Conservation (phyloP, 2,888 invertebrate species). For the Drosophila acutilabella region DNA sequence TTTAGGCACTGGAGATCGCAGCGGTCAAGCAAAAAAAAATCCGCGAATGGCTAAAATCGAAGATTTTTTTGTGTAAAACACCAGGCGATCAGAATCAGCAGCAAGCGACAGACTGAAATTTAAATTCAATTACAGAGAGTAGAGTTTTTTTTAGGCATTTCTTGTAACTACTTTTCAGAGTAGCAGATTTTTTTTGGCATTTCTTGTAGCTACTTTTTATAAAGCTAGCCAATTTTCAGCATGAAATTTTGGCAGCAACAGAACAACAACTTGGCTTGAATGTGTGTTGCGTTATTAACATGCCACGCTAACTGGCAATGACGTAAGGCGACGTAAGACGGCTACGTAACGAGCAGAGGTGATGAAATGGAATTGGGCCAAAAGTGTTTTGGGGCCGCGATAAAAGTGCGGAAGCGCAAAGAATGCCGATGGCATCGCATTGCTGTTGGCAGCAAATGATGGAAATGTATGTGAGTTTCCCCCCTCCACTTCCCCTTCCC, state of each 20-base stretch:
- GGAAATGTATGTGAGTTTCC: constrained; percentile 29
- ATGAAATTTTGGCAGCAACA: background rate
- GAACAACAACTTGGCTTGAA: background rate
- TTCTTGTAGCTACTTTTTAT: background rate
- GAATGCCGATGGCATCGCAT: constrained; percentile 72
- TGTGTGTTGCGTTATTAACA: constrained; percentile 61
- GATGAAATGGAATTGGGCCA: constrained; percentile 25
- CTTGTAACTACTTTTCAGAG: background rate
- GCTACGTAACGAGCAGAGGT: constrained; percentile 36
- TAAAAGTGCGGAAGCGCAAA: constrained; percentile 79
- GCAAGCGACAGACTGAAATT: too few relatives aligned
- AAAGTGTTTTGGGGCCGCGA: constrained; percentile 62
- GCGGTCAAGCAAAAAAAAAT: too few relatives aligned
- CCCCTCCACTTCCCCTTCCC: background rate
- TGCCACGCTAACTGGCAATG: constrained; percentile 55
- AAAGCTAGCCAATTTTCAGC: background rate
- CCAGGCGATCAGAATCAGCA: too few relatives aligned
- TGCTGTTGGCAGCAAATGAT: constrained; percentile 38
- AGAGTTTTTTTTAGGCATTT: background rate
- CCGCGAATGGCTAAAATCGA: too few relatives aligned
- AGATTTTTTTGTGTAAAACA: too few relatives aligned
- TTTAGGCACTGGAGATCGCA: too few relatives aligned
- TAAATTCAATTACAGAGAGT: too few relatives aligned
- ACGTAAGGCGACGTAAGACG: constrained; percentile 43
- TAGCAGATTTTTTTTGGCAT: background rate